Evolutionary conservation across 2,888 invertebrate species (phyloP), one percentile per base, ranked within the genome.

Genomic region (Microctonus aethiopoides): DNA sequence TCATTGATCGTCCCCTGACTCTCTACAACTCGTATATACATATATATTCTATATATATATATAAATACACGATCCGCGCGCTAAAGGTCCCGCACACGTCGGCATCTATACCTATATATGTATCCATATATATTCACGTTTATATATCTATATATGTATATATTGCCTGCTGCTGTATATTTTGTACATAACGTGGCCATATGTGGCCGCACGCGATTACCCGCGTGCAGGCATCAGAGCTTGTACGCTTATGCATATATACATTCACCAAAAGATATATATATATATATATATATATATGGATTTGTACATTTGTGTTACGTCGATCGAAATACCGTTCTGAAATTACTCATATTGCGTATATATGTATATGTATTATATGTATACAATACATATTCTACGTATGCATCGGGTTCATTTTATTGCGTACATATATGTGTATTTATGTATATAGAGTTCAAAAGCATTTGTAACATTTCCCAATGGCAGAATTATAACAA

Each of bases 21-120:
- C 74, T 72, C 73, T 67, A 72, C 70, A 68, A 61, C 67, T 62
- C 65, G 81, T 80, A 56, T 56, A 56, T 56, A n/a, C n/a, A n/a
- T n/a, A n/a, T n/a, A n/a, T n/a, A n/a, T n/a, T n/a, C n/a, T n/a
- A n/a, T n/a, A n/a, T n/a, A n/a, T n/a, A n/a, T n/a, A n/a, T n/a
- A n/a, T n/a, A n/a, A n/a, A n/a, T n/a, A 24, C 46, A 6, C 80
- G 80, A n/a, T 80, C 80, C 74, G 74, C 84, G 84, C 83, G 84
- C 83, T 84, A 86, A 86, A 85, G 85, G 86, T 86, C 86, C 86
- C 86, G 86, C 85, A 85, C 85, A 82, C 83, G 85, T 22, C n/a
- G 7, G 16, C 46, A 46, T 56, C 29, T 66, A 66, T 66, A 66
- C 57, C 57, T 29, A 66, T 57, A 46, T 63, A 56, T 66, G n/a